Evolutionary conservation across 2,888 invertebrate genomes (phyloP).

Genomic region (Nymphalis urticae): DNA sequence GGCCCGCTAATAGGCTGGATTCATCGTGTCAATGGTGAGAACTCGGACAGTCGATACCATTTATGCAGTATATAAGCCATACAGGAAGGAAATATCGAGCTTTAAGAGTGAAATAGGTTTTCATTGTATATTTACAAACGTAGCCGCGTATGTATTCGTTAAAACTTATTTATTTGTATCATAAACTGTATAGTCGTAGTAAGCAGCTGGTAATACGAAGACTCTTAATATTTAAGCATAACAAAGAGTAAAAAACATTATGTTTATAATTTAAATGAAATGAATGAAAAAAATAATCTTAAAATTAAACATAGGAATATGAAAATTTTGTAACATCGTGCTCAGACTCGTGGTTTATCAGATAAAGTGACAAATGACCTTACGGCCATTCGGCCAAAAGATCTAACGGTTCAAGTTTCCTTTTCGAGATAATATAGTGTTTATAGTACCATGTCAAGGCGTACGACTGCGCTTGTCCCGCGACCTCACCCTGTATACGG

Average conservation of each 20-base stretch:
- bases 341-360: conserved; percentile 23
- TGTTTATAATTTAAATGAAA: not conserved
- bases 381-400: conserved; percentile 28
- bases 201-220: not conserved
- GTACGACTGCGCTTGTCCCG: conserved; percentile 17
- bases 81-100: conserved; percentile 15
- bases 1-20: conserved; percentile 73
- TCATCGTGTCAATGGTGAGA: conserved; percentile 52
- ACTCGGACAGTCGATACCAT: conserved; percentile 24
- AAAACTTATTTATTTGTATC: conserved; percentile 13
- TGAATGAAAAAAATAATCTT: not conserved
- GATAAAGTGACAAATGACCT: conserved; percentile 37
- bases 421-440: conserved; percentile 32
- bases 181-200: not conserved
- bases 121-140: conserved; percentile 16
- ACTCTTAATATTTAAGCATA: too few species aligned
- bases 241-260: not conserved
- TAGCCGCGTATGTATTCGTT: conserved; percentile 14
- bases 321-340: conserved; percentile 8
- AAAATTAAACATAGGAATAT: conserved; percentile 2
- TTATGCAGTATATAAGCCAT: conserved; percentile 19
- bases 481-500: conserved; percentile 24
- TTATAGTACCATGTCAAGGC: conserved; percentile 32
- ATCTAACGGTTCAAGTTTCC: conserved; percentile 36
- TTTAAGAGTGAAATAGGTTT: conserved; percentile 19